phyloP scores from a whole-genome alignment of 2,888 invertebrate genomes.

The Agrotis puta region DNA sequence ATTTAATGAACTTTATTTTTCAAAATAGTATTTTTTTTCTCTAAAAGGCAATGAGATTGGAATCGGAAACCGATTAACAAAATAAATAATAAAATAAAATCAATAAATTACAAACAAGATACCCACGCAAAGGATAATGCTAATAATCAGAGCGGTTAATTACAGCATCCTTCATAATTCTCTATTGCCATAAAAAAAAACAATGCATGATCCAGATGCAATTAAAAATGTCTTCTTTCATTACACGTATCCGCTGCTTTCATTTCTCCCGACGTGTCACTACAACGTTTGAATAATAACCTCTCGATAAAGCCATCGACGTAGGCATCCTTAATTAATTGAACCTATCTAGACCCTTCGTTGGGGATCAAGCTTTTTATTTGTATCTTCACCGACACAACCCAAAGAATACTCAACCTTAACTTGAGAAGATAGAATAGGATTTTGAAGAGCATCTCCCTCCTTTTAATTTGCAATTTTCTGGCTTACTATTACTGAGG shows the following conservation, averaged over 20 bases:
- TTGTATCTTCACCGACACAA: slow-evolving; percentile 63
- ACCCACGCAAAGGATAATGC: too few relatives aligned
- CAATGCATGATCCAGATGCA: background rate
- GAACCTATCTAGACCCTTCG: slow-evolving; percentile 82
- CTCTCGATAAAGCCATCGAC: slow-evolving; percentile 76
- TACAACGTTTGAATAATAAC: slow-evolving; percentile 60
- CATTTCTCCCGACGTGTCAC: slow-evolving; percentile 20
- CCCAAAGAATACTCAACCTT: slow-evolving; percentile 64
- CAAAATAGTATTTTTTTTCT: too few relatives aligned
- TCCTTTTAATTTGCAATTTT: slow-evolving; percentile 89
- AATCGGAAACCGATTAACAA: too few relatives aligned
- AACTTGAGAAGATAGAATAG: slow-evolving; percentile 42
- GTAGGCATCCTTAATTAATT: slow-evolving; percentile 86
- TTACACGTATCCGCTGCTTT: slow-evolving; percentile 4
- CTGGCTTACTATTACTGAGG: slow-evolving; percentile 85
- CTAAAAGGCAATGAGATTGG: too few relatives aligned
- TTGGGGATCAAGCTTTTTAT: slow-evolving; percentile 85
- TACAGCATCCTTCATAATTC: background rate
- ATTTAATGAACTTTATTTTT: too few relatives aligned
- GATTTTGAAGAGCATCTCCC: slow-evolving; percentile 35
- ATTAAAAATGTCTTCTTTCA: slow-evolving; percentile 6
- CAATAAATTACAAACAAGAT: too few relatives aligned
- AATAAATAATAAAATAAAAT: too few relatives aligned
- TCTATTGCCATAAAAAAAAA: background rate
- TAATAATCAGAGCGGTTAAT: background rate